Evolutionary conservation across 2,797 vertebrate genomes (phyloP).

Genomic region (Myotis planiceps): DNA sequence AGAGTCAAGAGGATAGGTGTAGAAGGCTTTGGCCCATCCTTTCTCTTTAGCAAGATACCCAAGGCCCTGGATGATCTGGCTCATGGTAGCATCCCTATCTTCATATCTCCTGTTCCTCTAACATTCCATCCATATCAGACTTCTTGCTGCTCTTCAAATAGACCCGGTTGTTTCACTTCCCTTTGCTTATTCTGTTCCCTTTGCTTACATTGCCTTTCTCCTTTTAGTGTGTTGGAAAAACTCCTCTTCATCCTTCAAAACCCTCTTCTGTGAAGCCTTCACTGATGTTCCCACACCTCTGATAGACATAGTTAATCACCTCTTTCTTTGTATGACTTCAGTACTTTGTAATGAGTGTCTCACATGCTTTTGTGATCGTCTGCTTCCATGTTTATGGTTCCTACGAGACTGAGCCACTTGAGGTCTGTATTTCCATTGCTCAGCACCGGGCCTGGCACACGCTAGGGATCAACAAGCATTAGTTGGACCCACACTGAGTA

Average conservation of each 20-base stretch:
- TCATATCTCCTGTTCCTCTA: neutral
- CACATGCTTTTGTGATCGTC: neutral
- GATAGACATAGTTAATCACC: conserved; percentile 1
- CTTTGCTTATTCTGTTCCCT: conserved; percentile 18
- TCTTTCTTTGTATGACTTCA: conserved; percentile 25
- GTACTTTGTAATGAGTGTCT: conserved; percentile 1
- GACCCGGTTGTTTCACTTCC: neutral
- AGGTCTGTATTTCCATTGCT: neutral
- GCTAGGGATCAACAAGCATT: neutral
- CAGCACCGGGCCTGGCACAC: neutral
- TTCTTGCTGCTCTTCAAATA: conserved; percentile 40
- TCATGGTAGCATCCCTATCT: neutral
- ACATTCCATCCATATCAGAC: neutral
- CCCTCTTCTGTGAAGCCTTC: conserved; percentile 18
- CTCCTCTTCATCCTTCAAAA: conserved; percentile 73
- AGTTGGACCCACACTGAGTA: neutral
- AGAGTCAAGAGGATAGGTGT: conserved; percentile 70
- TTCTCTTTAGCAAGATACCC: neutral
- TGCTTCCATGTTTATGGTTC: conserved; percentile 43
- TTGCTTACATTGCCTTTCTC: neutral
- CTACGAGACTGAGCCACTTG: neutral
- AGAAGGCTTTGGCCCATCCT: conserved; percentile 27
- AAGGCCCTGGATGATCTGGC: neutral
- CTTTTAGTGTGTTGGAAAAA: conserved; percentile 48
- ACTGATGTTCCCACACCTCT: neutral